Base-by-base conservation (phyloP, 2,888 invertebrate species). In the Lycia hirtaria region DNA sequence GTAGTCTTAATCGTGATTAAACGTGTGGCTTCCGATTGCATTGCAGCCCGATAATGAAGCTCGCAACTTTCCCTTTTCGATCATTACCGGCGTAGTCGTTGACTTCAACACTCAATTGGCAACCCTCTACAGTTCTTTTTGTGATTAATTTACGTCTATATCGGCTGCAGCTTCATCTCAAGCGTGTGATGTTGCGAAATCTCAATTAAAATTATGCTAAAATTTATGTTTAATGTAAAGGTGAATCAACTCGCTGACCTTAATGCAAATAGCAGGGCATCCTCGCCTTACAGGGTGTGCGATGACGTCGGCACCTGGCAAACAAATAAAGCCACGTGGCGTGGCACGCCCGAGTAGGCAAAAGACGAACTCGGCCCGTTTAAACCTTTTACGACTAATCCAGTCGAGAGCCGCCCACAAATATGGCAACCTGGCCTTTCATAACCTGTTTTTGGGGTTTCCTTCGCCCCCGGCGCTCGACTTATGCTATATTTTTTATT, bases 361-460 rank as follows among this genome's bases (percentile, higher is more conserved):
- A 84, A 81, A 83, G 84, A 80, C 81, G 83, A 78, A 75, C 81
- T 78, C 76, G 83, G 83, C 86, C 81, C 81, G 91, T 88, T 90
- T 88, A 83, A 87, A 84, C 91, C 91, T 84, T 91, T 90, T 92
- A 90, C 88, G 89, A 88, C 88, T 89, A 89, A 90, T 89, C 88
- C 91, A 88, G 87, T 86, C 84, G 80, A 81, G 82, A 79, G 77
- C 77, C 76, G 80, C 79, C 77, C 81, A 82, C 90, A 87, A 89
- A 89, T 87, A 87, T 88, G 91, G 91, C 84, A 89, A 88, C 86
- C 83, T 78, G 87, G 86, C 83, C 81, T 87, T 83, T 87, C 84
- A 84, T 87, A 92, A 91, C 91, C 90, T 88, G 91, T 91, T 91
- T 92, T 91, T 85, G 90, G 91, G 90, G 88, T 87, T 88, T 85